Conservation (phyloP, 2,113 vertebrate species). For the Lasiurus cinereus region DNA sequence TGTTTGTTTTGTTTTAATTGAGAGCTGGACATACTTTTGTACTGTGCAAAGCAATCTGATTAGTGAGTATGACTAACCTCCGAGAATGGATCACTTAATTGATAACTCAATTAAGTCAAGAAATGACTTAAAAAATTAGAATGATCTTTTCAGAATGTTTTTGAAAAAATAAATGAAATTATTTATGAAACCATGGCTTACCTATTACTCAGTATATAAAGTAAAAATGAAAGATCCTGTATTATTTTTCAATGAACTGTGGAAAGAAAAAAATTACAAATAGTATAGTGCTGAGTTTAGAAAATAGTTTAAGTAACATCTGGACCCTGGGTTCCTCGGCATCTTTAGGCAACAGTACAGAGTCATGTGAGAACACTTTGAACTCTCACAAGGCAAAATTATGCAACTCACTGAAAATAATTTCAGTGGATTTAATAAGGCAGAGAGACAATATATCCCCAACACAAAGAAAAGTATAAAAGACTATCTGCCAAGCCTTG, state of each 20-base stretch:
- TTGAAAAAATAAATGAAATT: conserved; percentile 56
- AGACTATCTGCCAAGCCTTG: neutral
- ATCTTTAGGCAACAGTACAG: conserved; percentile 42
- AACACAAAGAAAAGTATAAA: conserved; percentile 48
- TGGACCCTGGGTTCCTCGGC: neutral
- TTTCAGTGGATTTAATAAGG: conserved; percentile 56
- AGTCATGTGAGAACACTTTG: conserved; percentile 28
- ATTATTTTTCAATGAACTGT: conserved; percentile 38
- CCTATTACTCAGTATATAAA: neutral
- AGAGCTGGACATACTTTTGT: neutral
- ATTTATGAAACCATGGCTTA: conserved; percentile 1
- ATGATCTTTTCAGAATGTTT: conserved; percentile 15
- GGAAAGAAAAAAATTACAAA: neutral
- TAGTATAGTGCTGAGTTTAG: conserved; percentile 63
- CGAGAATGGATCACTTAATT: neutral
- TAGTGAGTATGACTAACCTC: neutral
- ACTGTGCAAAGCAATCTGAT: neutral
- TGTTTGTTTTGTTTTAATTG: neutral
- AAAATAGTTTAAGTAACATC: conserved; percentile 54
- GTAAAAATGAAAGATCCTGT: neutral
- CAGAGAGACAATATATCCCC: conserved; percentile 47
- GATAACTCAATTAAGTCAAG: neutral
- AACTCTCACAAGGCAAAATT: conserved; percentile 51
- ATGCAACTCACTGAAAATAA: conserved; percentile 62
- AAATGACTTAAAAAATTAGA: neutral